phyloP scores from a whole-genome alignment of 2,797 vertebrate genomes.

The Phoeniculus purpureus region DNA sequence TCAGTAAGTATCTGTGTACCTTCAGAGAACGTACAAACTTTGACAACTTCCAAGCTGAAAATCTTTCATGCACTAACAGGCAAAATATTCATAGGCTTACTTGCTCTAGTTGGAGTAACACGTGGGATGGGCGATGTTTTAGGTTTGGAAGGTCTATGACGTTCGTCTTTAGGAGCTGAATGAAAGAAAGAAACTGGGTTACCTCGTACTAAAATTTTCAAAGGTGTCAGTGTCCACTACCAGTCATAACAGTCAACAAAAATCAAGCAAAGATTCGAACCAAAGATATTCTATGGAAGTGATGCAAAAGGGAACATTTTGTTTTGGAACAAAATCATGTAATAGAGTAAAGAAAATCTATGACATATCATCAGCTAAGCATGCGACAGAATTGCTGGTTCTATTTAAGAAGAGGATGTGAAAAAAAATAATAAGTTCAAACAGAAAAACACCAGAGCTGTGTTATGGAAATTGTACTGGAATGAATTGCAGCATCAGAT shows the following conservation, averaged over 20 bases:
- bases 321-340: neutral
- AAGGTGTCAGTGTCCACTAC: neutral
- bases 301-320: neutral
- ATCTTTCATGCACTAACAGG: neutral
- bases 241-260: neutral
- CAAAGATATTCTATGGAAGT: neutral
- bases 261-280: neutral
- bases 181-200: constrained; percentile 66
- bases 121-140: constrained; percentile 59
- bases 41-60: neutral
- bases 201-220: neutral
- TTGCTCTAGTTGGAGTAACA: constrained; percentile 54
- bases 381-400: neutral
- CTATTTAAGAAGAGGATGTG: neutral
- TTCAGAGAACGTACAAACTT: neutral
- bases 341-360: neutral
- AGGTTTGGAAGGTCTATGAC: constrained; percentile 40
- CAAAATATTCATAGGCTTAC: constrained; percentile 59
- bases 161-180: constrained; percentile 64
- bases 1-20: neutral
- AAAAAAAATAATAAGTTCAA: neutral
- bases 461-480: neutral
- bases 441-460: neutral
- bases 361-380: neutral
- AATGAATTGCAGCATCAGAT: neutral